Percentiles rank a stretch among this genome's conserved stretches.
Conservation (phyloP, 1,140 invertebrate species). For the Gyrodactylus salaris region DNA sequence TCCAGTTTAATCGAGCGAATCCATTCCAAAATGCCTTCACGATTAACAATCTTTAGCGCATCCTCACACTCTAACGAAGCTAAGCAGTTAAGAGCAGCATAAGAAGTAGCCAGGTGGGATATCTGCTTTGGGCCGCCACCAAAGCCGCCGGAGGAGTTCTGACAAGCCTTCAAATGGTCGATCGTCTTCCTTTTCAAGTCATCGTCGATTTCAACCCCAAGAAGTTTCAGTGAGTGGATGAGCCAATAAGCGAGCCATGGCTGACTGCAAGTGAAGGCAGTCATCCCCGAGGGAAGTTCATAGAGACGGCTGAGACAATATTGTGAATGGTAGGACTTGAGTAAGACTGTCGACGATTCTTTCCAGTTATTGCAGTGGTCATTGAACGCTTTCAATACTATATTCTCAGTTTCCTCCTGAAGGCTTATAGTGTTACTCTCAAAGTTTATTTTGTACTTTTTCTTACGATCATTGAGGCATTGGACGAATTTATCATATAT, state of each 20-base stretch:
- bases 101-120: constrained; percentile 70
- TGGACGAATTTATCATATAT: too few species aligned
- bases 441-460: too few species aligned
- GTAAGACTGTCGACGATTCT: background rate
- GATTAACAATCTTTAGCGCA: constrained; percentile 50
- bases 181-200: background rate
- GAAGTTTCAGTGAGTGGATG: background rate
- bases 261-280: background rate
- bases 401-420: background rate
- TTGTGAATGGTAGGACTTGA: background rate
- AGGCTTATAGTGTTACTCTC: background rate
- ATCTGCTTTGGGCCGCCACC: constrained; percentile 47
- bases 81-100: constrained; percentile 67
- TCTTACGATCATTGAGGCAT: too few species aligned
- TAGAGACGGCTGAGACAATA: background rate
- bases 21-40: constrained; percentile 37
- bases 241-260: constrained; percentile 2
- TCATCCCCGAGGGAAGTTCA: background rate
- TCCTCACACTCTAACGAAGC: constrained; percentile 50
- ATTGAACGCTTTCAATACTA: background rate
- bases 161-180: background rate
- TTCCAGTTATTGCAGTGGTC: background rate
- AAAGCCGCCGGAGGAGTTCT: background rate
- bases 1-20: constrained; percentile 34
- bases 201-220: background rate